These are phyloP conservation scores for Rotaria sp. DNA, from an alignment of 2,888 invertebrate species.

Conservation along the genomic window DNA sequence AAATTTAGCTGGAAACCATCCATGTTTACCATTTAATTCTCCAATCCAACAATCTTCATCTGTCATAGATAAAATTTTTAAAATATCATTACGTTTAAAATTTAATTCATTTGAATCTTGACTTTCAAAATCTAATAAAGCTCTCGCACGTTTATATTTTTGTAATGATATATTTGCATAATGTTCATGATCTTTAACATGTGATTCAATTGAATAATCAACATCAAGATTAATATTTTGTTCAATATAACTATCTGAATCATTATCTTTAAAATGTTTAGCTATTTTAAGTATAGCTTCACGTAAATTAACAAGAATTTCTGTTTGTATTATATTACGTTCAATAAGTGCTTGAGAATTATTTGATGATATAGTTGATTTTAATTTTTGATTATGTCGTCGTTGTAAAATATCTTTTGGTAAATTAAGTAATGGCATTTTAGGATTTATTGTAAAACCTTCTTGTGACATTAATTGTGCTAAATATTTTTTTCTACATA, in stretches of 20 bases:
- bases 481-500: slow-evolving; percentile 79
- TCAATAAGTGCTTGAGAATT: slow-evolving; percentile 59
- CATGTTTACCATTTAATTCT: slow-evolving; percentile 78
- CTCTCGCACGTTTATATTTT: slow-evolving; percentile 79
- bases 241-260: slow-evolving; percentile 68
- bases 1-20: slow-evolving; percentile 95
- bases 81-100: slow-evolving; percentile 93
- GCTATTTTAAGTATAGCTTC: slow-evolving; percentile 88
- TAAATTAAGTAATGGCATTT: not conserved
- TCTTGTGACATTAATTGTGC: slow-evolving; percentile 94
- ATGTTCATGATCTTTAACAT: slow-evolving; percentile 82
- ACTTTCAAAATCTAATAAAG: slow-evolving; percentile 88
- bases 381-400: not conserved
- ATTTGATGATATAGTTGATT: not conserved
- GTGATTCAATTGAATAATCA: slow-evolving; percentile 90
- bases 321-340: slow-evolving; percentile 95
- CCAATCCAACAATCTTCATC: slow-evolving; percentile 99
- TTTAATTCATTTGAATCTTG: slow-evolving; percentile 96
- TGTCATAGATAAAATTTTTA: slow-evolving; percentile 88
- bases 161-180: slow-evolving; percentile 72
- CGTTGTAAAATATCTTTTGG: slow-evolving; percentile 6
- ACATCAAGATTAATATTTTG: slow-evolving; percentile 63
- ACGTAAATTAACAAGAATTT: slow-evolving; percentile 86
- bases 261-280: slow-evolving; percentile 84
- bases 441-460: slow-evolving; percentile 80